Evolutionary conservation across 2,113 vertebrate species (phyloP), one percentile per base, ranked within the genome.

Genomic region (Bothrops jararaca): DNA sequence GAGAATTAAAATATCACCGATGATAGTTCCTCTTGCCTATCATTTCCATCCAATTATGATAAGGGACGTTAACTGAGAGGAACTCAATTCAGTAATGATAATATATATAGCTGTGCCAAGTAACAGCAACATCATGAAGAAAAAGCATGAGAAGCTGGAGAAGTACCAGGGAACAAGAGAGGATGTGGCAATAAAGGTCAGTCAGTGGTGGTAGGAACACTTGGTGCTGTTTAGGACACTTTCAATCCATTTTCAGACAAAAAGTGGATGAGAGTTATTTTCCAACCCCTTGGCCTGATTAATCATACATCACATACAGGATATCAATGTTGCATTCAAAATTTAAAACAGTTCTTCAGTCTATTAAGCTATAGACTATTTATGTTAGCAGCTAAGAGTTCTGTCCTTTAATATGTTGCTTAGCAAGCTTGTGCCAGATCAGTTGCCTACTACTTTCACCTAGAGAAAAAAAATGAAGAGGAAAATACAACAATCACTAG

Each of bases 361-460:
- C 20, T 34, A 29, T 58, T 89, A 58, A 18, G n/a, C 26, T 88
- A 50, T 74, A 20, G 48, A 50, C 24, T 53, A 23, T n/a, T 85
- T 85, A 50, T 53, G 23, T 3, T 6, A 54, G 4, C 23, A 86
- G 54, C 13, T 18, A 26, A 34, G 20, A 42, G 52, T 26, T 6
- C 42, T 57, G 45, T 45, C 12, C 74, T 29, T 91, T 91, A 54
- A 45, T 85, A 57, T 20, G 24, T 18, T 91, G 54, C 57, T 29
- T 10, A 48, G 45, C 26, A 87, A 60, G 58, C 13, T 39, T 86
- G 29, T 45, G 60, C 13, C 52, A 12, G 15, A 80, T 58, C 10
- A 42, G 53, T 95, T 96, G 88, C 95, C 96, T 94, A 89, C 50
- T 96, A 91, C 34, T 89, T 85, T 93, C 93, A 93, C 90, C 93